Evolutionary conservation across 2,888 invertebrate species (phyloP).

Genomic region (Eurytoma californica): DNA sequence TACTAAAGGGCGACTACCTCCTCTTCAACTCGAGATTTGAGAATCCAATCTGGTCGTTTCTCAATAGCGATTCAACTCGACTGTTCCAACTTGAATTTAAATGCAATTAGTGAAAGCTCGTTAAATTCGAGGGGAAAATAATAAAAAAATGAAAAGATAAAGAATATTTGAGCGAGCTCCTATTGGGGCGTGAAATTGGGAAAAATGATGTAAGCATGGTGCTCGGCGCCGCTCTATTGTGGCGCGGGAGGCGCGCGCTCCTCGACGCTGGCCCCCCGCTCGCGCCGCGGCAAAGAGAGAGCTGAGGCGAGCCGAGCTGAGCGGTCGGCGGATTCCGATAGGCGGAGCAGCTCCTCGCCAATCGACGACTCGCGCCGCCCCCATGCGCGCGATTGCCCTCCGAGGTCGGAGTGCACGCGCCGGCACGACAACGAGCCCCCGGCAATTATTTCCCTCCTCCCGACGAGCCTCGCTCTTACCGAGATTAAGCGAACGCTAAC

Average conservation of each 20-base stretch:
- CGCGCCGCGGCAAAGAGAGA: constrained; percentile 60
- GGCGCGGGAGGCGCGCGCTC: constrained; percentile 20
- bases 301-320: constrained; percentile 55
- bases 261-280: neutral
- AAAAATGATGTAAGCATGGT: too few species aligned
- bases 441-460: neutral
- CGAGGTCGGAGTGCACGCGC: constrained; percentile 54
- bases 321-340: constrained; percentile 58
- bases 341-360: constrained; percentile 72
- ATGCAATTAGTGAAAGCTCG: too few species aligned
- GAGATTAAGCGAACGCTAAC: neutral
- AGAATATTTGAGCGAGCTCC: too few species aligned
- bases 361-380: constrained; percentile 71
- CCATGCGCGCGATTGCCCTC: constrained; percentile 69
- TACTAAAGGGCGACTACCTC: too few species aligned
- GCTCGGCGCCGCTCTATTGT: constrained; percentile 24
- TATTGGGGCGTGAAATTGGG: too few species aligned
- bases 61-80: too few species aligned
- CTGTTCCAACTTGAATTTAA: too few species aligned
- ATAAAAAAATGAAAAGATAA: too few species aligned
- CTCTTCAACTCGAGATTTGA: too few species aligned
- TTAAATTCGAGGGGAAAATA: too few species aligned
- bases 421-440: neutral
- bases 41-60: too few species aligned
- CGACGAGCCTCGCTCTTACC: constrained; percentile 12